phyloP scores from a whole-genome alignment of 2,113 vertebrate species.

The Eclectus roratus region DNA sequence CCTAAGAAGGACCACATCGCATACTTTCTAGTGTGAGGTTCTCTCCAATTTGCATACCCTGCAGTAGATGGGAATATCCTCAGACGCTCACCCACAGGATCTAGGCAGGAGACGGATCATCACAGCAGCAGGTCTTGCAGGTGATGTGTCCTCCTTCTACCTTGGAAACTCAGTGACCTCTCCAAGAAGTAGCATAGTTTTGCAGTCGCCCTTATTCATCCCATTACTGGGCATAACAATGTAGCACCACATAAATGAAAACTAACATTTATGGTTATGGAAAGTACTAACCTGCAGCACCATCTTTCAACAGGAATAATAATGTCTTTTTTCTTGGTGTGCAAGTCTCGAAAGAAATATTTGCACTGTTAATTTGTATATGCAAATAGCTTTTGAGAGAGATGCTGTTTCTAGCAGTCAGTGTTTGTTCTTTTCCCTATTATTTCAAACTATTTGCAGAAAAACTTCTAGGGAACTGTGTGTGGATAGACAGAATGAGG shows the following conservation, averaged over 20 bases:
- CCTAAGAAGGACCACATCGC: fast-evolving
- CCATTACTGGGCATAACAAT: neutral
- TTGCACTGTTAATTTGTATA: neutral
- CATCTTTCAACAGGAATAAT: neutral
- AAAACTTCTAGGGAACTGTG: neutral
- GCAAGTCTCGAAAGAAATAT: neutral
- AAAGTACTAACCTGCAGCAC: neutral
- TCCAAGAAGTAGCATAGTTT: neutral
- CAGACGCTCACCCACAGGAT: neutral
- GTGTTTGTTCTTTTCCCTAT: neutral
- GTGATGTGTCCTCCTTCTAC: neutral
- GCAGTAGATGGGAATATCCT: neutral
- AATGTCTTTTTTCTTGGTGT: neutral
- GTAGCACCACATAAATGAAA: neutral
- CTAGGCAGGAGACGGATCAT: neutral
- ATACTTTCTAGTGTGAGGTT: fast-evolving
- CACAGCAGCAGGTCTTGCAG: neutral
- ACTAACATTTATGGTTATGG: neutral
- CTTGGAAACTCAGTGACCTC: neutral
- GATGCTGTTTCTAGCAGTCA: neutral
- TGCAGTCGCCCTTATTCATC: neutral
- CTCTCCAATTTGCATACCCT: neutral
- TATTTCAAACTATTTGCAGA: neutral
- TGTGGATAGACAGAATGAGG: neutral
- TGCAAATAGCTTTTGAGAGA: neutral